Evolutionary conservation across 2,113 vertebrate species (phyloP), one percentile per base, ranked within the genome.

Genomic region (Mus musculus): DNA sequence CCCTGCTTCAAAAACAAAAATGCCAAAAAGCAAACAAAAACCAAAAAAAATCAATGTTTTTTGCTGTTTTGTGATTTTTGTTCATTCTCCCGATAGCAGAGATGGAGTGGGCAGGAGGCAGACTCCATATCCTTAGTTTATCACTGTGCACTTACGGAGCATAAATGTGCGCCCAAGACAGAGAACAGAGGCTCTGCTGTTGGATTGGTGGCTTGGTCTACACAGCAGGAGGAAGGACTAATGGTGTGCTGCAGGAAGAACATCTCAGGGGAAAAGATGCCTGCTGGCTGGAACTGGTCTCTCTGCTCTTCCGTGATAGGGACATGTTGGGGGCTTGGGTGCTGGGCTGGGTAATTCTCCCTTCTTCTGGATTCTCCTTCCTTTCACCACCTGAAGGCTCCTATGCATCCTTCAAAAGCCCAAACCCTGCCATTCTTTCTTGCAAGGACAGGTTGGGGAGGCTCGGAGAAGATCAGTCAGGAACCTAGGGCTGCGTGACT

Each of bases 101-200:
- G 33, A 17, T 8, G 9, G 39, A 1, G 26, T 36, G 14, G 1
- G 61, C 42, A 36, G 49, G 49, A 4, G 9, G 30, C 20, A n/a
- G 16, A 30, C 19, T 28, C 19, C 6, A 20, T 49, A 22, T n/a
- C 17, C 8, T 28, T 10, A 14, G 9, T 14, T 28, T 28, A 4
- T 10, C 0, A 1, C 36, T 14, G 17, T 54, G 90, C 26, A 8
- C 67, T n/a, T 24, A 46, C 6, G 39, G 46, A 10, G 33, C 11
- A 0, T n/a, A 0, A 1, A 30, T 0, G 69, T 26, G 72, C 56
- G 19, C 42, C 56, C 8, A 4, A 5, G 14, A 28, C 9, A 5
- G 1, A 39, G 1, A n/a, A 22, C 42, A 4, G 28, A 24, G 5
- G 63, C 39, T 78, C 1, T 11, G 39, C 6, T 0, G 0, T 16